Base-by-base conservation (phyloP, 2,113 vertebrate genomes). In the Tachuris rubrigastra region DNA sequence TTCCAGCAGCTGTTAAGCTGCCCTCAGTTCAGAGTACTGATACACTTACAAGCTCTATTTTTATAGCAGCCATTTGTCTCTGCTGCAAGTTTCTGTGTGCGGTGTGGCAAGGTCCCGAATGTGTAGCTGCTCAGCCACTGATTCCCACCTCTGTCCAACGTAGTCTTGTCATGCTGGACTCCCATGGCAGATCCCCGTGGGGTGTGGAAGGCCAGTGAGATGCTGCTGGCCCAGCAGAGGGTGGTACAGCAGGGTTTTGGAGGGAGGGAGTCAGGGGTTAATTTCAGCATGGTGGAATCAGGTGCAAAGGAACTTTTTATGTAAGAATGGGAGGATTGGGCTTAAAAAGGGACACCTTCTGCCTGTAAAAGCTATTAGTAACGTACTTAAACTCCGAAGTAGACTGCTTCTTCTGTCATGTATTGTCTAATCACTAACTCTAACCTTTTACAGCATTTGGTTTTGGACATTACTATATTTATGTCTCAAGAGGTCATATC, bases 271-370 rank as follows among this genome's bases (percentile, higher is more conserved):
- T 14, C 4, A 1, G 60, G 46, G 56, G 31, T n/a, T 12, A 20
- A 62, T 79, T 65, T 74, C 35, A 35, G 17, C 3, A 4, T 21
- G 16, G 13, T 52, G 44, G 35, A 65, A 42, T 52, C 6, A 5
- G 84, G 50, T 86, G 56, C 2, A 0, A 53, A 73, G 66, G 50
- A 89, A 44, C 79, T 90, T 74, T 81, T 94, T 96, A 68, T 42
- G 6, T 69, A 75, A 91, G 71, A 92, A 62, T 4, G 9, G 87
- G 85, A 94, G 87, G 69, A 90, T 33, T 93, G 68, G 81, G 87
- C 55, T 91, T 93, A 67, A 58, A 55, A 93, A 97, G 80, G 96
- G 91, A 76, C 66, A 74, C 37, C 72, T 96, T 93, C 85, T 90
- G 55, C 84, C 47, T 83, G 42, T 90, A 67, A 92, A 92, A 81